Conservation (phyloP, 2,113 vertebrate genomes). For the Tachuris rubrigastra region DNA sequence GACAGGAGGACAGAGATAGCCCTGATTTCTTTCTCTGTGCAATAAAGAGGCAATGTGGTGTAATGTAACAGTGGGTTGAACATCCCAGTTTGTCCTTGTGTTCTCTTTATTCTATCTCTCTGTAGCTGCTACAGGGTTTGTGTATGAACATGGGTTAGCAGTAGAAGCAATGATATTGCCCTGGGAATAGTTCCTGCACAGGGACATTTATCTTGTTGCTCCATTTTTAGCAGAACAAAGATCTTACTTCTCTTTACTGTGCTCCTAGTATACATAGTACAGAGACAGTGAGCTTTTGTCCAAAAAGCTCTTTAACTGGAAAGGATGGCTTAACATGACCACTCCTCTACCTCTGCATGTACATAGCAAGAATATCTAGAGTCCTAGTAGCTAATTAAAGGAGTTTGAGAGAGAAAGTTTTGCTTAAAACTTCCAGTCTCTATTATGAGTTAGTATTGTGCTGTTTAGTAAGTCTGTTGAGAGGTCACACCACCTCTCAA, state of each 20-base stretch:
- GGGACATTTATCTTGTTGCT: background rate
- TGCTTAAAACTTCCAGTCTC: background rate
- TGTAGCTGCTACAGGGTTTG: background rate
- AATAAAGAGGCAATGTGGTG: background rate
- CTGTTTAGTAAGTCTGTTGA: background rate
- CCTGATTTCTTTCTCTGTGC: background rate
- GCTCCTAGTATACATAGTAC: fast-evolving
- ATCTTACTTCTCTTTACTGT: background rate
- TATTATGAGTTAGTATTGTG: background rate
- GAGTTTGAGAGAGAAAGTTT: background rate
- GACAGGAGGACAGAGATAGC: background rate
- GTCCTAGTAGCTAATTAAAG: background rate
- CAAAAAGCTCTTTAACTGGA: background rate
- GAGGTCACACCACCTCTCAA: background rate
- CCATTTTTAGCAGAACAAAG: background rate
- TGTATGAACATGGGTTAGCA: background rate
- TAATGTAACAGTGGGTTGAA: background rate
- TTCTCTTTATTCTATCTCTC: background rate
- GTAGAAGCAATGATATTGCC: background rate
- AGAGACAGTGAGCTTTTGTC: background rate
- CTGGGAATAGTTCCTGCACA: background rate
- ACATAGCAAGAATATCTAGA: background rate
- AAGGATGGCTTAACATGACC: background rate
- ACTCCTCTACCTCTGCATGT: background rate
- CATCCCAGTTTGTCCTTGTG: background rate